phyloP scores from a whole-genome alignment of 2,888 invertebrate species.

The Zygogramma bicolorata region DNA sequence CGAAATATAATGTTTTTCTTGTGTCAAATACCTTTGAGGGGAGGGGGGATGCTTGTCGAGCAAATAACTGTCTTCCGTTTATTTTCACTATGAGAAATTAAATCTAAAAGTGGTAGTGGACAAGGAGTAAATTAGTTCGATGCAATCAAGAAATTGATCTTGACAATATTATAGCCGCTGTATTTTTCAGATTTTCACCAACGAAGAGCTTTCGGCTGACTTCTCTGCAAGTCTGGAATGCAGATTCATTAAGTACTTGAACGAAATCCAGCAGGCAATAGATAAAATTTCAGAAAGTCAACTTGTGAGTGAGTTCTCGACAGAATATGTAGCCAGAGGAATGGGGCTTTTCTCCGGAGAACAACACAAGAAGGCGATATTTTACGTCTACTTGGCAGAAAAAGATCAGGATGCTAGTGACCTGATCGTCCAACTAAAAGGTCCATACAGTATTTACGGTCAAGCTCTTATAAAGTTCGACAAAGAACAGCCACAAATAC shows the following conservation, averaged over 20 bases:
- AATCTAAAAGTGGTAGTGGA: no score
- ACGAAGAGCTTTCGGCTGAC: conserved; percentile 69
- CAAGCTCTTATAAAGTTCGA: conserved; percentile 51
- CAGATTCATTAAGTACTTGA: conserved; percentile 70
- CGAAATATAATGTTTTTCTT: background rate
- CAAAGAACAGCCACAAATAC: conserved; percentile 26
- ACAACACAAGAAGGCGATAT: conserved; percentile 69
- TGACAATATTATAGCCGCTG: no score
- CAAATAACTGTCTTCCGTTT: no score
- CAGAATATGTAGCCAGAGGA: conserved; percentile 72
- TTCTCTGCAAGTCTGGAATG: conserved; percentile 71
- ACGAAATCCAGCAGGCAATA: conserved; percentile 66
- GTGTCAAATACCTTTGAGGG: no score
- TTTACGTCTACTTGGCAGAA: conserved; percentile 70
- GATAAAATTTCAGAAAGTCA: conserved; percentile 48
- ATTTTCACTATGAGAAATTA: no score
- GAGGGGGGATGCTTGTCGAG: no score
- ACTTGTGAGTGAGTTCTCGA: conserved; percentile 51
- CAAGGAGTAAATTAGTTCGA: no score
- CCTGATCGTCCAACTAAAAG: conserved; percentile 59
- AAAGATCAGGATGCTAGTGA: conserved; percentile 42
- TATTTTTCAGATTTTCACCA: conserved; percentile 71
- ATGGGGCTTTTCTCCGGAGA: conserved; percentile 73
- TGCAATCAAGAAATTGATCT: no score
- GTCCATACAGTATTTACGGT: conserved; percentile 60